These are phyloP conservation scores for Casuarius casuarius DNA, from an alignment of 2,113 vertebrate genomes.

Conservation along the genomic window DNA sequence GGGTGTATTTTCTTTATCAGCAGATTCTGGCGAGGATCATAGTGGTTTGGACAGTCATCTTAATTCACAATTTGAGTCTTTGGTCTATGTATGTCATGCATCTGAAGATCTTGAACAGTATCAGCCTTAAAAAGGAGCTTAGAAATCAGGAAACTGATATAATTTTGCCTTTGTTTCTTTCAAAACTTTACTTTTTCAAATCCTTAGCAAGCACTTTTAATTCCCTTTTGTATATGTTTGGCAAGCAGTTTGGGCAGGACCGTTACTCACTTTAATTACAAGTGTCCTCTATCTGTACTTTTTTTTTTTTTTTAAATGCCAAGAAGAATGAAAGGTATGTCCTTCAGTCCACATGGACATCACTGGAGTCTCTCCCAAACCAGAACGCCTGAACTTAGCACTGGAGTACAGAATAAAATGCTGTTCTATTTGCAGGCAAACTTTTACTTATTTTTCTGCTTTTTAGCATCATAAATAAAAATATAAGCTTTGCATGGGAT, in stretches of 20 bases:
- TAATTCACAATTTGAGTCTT: background rate
- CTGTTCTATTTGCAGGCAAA: background rate
- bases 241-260: background rate
- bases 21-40: background rate
- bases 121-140: background rate
- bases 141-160: background rate
- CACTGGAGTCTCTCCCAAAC: background rate
- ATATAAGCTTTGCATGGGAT: background rate
- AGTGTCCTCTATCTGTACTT: background rate
- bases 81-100: background rate
- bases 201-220: background rate
- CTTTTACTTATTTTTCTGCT: rapidly evolving
- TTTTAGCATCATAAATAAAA: background rate
- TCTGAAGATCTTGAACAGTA: background rate
- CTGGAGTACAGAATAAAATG: background rate
- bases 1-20: background rate
- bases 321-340: background rate
- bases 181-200: background rate
- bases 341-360: background rate
- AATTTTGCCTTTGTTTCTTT: background rate
- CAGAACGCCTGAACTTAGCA: background rate
- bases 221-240: background rate
- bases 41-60: background rate
- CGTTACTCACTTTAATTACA: background rate
- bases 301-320: background rate